These are phyloP conservation scores for Momotus momota DNA, from an alignment of 2,797 vertebrate species.

Conservation along the genomic window DNA sequence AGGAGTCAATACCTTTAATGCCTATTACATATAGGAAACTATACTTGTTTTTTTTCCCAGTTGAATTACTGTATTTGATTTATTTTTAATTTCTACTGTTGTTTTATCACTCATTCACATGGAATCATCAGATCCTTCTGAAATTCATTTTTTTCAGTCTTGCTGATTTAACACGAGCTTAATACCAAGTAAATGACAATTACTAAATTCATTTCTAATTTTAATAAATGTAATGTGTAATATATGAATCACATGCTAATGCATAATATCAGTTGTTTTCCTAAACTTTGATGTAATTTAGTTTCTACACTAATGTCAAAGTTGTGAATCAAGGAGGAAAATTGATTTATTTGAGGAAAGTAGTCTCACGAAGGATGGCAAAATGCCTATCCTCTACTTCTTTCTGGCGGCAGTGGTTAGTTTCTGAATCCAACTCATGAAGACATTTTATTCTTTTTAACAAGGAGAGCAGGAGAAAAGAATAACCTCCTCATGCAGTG, in stretches of 20 bases:
- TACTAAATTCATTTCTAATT: not conserved
- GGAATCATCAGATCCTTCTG: not conserved
- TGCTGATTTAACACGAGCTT: not conserved
- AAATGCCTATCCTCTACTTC: not conserved
- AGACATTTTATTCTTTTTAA: not conserved
- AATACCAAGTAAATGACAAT: not conserved
- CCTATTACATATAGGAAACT: not conserved
- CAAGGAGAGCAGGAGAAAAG: not conserved
- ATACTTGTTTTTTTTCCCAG: not conserved
- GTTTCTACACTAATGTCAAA: not conserved
- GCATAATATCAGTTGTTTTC: not conserved
- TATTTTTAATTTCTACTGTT: not conserved
- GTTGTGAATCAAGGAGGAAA: not conserved
- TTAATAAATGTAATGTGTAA: not conserved
- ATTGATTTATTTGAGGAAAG: not conserved
- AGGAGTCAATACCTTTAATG: not conserved
- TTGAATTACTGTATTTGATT: not conserved
- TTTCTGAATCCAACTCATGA: not conserved
- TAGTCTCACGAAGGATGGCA: not conserved
- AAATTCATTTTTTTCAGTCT: not conserved
- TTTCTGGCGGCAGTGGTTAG: not conserved
- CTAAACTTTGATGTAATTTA: not conserved
- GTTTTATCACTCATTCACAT: not conserved
- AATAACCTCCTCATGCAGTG: not conserved
- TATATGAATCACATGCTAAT: not conserved